These are phyloP conservation scores for Bathynomus jamesi DNA, from an alignment of 1,140 invertebrate genomes.

Conservation along the genomic window DNA sequence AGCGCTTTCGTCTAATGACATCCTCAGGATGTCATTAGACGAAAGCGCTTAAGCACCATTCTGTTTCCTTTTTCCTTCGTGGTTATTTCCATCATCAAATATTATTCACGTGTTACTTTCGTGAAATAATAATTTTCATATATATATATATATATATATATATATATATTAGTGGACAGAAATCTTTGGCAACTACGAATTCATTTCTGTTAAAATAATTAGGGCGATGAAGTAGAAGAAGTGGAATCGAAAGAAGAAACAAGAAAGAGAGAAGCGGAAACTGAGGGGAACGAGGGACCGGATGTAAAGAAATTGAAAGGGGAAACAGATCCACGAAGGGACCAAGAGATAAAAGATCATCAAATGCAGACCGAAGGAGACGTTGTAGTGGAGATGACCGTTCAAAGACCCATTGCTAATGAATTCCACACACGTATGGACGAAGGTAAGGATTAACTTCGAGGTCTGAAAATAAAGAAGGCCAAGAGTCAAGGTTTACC, in stretches of 20 bases:
- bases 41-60: too few species aligned
- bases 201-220: too few species aligned
- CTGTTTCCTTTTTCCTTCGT: too few species aligned
- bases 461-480: too few species aligned
- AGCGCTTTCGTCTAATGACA: too few species aligned
- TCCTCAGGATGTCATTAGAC: too few species aligned
- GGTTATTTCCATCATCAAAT: too few species aligned
- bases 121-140: not conserved
- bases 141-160: conserved; percentile 15
- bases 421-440: conserved; percentile 52
- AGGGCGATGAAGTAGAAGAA: conserved; percentile 51
- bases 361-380: conserved; percentile 67
- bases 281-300: conserved; percentile 47
- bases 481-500: too few species aligned
- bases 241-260: not conserved
- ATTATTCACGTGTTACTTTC: too few species aligned
- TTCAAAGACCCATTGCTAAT: conserved; percentile 59
- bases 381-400: conserved; percentile 56
- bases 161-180: conserved; percentile 2
- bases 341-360: too few species aligned
- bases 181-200: too few species aligned
- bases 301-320: conserved; percentile 37
- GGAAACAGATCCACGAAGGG: conserved; percentile 37
- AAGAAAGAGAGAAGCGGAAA: conserved; percentile 41
- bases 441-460: conserved; percentile 17